Conservation (phyloP, 2,113 vertebrate species). For the Lates calcarifer region DNA sequence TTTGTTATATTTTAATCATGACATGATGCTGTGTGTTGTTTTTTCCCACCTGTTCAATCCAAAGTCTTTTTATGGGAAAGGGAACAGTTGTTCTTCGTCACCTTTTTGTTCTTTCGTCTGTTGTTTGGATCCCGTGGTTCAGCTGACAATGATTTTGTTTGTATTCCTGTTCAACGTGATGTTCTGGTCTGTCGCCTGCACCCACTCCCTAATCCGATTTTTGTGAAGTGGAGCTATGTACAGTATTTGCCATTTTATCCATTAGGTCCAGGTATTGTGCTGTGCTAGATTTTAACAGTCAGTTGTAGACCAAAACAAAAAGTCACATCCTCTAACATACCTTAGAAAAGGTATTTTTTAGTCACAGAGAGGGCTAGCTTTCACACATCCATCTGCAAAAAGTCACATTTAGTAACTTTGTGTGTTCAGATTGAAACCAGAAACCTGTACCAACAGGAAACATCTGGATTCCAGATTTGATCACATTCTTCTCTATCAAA, state of each 20-base stretch:
- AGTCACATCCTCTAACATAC: too few species aligned
- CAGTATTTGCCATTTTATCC: background rate
- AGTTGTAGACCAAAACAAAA: conserved; percentile 12
- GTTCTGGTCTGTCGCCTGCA: conserved; percentile 15
- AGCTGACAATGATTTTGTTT: conserved; percentile 14
- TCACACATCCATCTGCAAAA: too few species aligned
- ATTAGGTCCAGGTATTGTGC: background rate
- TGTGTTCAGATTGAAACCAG: background rate
- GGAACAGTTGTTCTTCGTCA: background rate
- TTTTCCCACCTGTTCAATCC: conserved; percentile 29
- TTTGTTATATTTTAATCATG: conserved; percentile 11
- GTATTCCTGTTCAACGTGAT: background rate
- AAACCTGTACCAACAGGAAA: too few species aligned
- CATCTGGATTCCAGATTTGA: background rate
- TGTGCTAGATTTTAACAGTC: background rate
- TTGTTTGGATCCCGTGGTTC: conserved; percentile 7
- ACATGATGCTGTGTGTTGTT: conserved; percentile 25
- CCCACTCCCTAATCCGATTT: conserved; percentile 5
- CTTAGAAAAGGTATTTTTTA: background rate
- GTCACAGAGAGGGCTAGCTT: background rate
- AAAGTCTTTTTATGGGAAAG: conserved; percentile 24
- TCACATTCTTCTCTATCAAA: background rate
- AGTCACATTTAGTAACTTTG: accelerated
- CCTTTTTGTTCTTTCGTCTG: background rate
- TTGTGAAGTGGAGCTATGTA: conserved; percentile 22